These are phyloP conservation scores for Camponotus floridanus DNA, from an alignment of 1,140 invertebrate genomes.

Conservation along the genomic window DNA sequence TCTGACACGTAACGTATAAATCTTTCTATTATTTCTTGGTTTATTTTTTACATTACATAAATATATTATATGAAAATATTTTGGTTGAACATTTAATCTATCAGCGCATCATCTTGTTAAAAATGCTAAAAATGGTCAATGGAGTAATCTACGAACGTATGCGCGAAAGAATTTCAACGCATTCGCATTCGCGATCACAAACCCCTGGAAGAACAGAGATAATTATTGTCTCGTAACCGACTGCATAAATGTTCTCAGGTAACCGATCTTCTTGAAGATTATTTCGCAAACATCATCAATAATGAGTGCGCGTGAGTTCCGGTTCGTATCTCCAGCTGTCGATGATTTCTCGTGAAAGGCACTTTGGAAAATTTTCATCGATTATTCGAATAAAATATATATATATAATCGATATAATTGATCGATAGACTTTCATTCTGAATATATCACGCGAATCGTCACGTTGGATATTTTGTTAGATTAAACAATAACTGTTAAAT, in stretches of 20 bases:
- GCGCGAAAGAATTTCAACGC: not conserved
- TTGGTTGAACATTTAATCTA: conserved; percentile 30
- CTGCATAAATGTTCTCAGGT: conserved; percentile 65
- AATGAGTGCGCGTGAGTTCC: conserved; percentile 11
- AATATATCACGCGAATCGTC: conserved; percentile 1
- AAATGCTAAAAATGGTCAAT: conserved; percentile 32
- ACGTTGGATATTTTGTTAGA: too few relatives aligned
- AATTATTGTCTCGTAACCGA: conserved; percentile 66
- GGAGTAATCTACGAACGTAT: not conserved
- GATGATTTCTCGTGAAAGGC: conserved; percentile 39
- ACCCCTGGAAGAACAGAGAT: conserved; percentile 34
- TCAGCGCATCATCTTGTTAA: not conserved
- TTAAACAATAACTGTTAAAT: too few relatives aligned
- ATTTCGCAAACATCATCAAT: conserved; percentile 51
- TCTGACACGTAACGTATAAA: conserved; percentile 29
- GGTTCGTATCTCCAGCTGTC: conserved; percentile 17
- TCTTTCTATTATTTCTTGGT: conserved; percentile 28
- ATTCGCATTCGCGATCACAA: not conserved
- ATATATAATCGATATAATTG: conserved; percentile 5
- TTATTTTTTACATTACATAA: conserved; percentile 1
- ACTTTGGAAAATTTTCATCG: conserved; percentile 16
- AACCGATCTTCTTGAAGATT: conserved; percentile 58
- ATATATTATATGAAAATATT: conserved; percentile 31
- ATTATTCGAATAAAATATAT: not conserved
- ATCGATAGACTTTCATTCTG: conserved; percentile 1